Evolutionary conservation across 2,113 vertebrate genomes (phyloP).

Genomic region (Deroptyus accipitrinus): DNA sequence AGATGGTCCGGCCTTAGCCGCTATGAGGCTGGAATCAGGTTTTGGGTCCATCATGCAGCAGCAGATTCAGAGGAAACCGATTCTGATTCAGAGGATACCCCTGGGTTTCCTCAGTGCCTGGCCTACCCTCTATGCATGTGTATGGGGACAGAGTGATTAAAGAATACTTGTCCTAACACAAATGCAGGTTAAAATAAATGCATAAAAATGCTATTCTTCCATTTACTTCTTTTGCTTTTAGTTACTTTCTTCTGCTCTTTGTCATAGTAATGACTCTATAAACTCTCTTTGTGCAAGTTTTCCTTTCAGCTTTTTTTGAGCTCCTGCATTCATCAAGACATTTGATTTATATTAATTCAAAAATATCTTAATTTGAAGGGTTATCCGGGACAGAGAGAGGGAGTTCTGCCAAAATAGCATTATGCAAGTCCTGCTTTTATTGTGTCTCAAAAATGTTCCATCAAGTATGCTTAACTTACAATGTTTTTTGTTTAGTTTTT

Average conservation of each 20-base stretch:
- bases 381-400: not conserved
- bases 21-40: not conserved
- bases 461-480: not conserved
- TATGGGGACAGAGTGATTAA: not conserved
- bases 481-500: conserved; percentile 22
- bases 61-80: not conserved
- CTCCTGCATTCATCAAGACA: not conserved
- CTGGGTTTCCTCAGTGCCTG: not conserved
- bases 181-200: not conserved
- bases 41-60: not conserved
- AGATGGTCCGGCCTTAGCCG: not conserved
- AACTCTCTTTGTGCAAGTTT: not conserved
- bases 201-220: not conserved
- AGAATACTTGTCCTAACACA: not conserved
- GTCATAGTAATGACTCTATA: not conserved
- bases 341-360: not conserved
- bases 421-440: conserved; percentile 5
- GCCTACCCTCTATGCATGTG: not conserved
- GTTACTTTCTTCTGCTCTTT: not conserved
- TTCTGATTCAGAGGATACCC: not conserved
- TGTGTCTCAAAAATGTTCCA: conserved; percentile 21
- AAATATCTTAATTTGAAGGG: not conserved
- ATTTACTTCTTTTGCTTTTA: not conserved
- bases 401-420: not conserved
- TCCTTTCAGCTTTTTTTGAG: not conserved